Percentiles rank a stretch among this genome's conserved stretches.
phyloP scores from a whole-genome alignment of 2,888 invertebrate genomes.

The Lamproptera curius region DNA sequence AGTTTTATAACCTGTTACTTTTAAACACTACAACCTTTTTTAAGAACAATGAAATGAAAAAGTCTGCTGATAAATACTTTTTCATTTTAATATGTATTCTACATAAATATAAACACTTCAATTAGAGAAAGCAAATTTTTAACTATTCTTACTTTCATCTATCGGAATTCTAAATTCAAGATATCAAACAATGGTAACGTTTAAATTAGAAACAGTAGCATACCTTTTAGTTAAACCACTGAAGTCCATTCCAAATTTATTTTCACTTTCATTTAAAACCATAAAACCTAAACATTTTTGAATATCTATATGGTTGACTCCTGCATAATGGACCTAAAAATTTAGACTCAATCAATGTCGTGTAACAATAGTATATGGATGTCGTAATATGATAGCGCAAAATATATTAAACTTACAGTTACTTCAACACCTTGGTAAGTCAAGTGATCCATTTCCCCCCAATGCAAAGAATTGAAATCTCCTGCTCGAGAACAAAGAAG shows the following conservation, averaged over 20 bases:
- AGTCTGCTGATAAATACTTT: not conserved
- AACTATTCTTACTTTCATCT: not conserved
- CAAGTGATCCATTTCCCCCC: slow-evolving; percentile 36
- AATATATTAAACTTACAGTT: too few relatives aligned
- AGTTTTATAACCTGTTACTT: not conserved
- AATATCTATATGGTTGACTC: slow-evolving; percentile 35
- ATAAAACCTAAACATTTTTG: slow-evolving; percentile 37
- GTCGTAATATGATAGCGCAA: too few relatives aligned
- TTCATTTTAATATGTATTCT: not conserved
- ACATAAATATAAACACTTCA: not conserved
- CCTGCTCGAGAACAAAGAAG: slow-evolving; percentile 35
- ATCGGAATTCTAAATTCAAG: not conserved
- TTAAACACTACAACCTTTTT: not conserved
- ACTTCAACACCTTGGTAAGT: slow-evolving; percentile 35
- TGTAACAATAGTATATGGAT: too few relatives aligned
- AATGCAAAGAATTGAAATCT: slow-evolving; percentile 41
- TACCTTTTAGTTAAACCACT: slow-evolving; percentile 51
- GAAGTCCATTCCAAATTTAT: slow-evolving; percentile 51
- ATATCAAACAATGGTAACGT: too few relatives aligned
- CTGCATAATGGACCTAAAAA: slow-evolving; percentile 28
- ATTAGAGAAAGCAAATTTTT: not conserved
- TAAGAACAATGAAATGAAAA: not conserved
- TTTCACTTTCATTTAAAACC: slow-evolving; percentile 18
- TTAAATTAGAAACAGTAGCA: not conserved
- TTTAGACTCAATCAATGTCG: too few relatives aligned